phyloP scores from a whole-genome alignment of 2,113 vertebrate genomes.

The Lepus timidus region DNA sequence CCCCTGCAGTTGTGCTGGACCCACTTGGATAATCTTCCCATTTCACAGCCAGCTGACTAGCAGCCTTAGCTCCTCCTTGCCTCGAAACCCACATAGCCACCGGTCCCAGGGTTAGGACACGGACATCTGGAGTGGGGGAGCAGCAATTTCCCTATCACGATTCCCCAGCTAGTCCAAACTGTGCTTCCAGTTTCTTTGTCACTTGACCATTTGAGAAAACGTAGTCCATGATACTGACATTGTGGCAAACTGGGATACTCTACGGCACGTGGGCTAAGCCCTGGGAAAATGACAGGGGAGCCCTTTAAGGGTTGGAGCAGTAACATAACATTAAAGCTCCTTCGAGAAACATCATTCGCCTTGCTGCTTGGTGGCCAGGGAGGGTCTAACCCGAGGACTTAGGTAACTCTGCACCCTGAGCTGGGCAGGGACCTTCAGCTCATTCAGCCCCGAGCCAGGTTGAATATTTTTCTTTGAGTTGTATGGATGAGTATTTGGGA shows the following conservation, averaged over 20 bases:
- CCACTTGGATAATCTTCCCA: background rate
- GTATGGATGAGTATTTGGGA: background rate
- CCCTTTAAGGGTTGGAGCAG: background rate
- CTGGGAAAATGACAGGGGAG: background rate
- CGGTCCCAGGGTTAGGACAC: background rate
- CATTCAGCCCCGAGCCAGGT: background rate
- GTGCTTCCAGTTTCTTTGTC: background rate
- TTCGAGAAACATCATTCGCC: background rate
- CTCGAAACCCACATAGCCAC: background rate
- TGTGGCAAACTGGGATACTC: background rate
- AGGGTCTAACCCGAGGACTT: background rate
- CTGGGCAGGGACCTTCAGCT: background rate
- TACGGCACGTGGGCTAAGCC: background rate
- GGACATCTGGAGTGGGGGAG: background rate
- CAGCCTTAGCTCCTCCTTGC: background rate
- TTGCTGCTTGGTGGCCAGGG: background rate
- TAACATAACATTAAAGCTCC: background rate
- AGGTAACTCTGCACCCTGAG: background rate
- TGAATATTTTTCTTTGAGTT: background rate
- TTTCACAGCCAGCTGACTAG: background rate
- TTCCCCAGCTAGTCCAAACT: background rate
- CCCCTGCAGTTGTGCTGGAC: background rate
- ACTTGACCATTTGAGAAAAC: conserved; percentile 39
- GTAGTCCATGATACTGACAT: background rate
- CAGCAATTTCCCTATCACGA: background rate